phyloP scores from a whole-genome alignment of 35 echinoderm and acorn worm genomes.

The Acanthaster planci region DNA sequence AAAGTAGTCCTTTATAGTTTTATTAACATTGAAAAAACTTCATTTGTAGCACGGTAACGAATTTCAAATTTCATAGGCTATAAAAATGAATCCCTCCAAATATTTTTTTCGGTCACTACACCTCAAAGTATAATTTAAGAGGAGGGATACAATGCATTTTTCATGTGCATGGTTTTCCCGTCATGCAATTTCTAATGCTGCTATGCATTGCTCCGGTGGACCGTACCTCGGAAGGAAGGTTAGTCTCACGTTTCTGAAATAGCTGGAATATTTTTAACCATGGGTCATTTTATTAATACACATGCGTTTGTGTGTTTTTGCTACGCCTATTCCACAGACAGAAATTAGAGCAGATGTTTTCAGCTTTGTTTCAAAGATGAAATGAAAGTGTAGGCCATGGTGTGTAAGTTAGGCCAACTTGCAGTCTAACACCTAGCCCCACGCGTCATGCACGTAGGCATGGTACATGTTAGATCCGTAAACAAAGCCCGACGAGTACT shows the following conservation, averaged over 20 bases:
- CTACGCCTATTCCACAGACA: too few species aligned
- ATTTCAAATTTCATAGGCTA: background rate
- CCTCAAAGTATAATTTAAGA: background rate
- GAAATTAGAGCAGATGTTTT: too few species aligned
- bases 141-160: background rate
- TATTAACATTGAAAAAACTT: too few species aligned
- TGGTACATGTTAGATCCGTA: too few species aligned
- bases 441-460: too few species aligned
- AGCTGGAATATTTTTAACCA: conserved; percentile 2
- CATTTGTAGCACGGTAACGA: background rate
- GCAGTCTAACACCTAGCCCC: too few species aligned
- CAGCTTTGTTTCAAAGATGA: too few species aligned
- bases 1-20: conserved; percentile 1
- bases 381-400: too few species aligned
- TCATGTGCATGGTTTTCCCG: background rate
- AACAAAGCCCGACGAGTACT: too few species aligned
- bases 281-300: background rate
- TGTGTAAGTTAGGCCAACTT: too few species aligned
- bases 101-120: background rate
- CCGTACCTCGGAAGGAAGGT: background rate
- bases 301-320: too few species aligned
- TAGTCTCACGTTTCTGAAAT: conserved; percentile 18
- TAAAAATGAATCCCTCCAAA: background rate
- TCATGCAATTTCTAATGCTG: conserved; percentile 5
- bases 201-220: too few species aligned